Conservation (phyloP, 2,113 vertebrate species). For the Antennarius striatus region DNA sequence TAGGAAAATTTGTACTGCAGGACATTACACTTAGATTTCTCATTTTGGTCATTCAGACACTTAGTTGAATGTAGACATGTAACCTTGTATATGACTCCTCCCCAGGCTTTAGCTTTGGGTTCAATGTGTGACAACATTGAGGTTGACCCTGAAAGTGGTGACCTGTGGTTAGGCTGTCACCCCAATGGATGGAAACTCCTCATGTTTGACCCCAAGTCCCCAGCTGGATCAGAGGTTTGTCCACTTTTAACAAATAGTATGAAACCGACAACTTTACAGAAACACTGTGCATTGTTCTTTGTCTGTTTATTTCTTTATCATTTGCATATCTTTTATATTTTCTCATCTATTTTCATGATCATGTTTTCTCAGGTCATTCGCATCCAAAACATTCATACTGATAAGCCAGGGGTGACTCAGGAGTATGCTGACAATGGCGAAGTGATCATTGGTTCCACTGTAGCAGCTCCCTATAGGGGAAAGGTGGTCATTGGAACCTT, state of each 20-base stretch:
- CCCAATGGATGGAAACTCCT: constrained; percentile 82
- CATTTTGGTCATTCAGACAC: background rate
- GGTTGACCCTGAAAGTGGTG: constrained; percentile 85
- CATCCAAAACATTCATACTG: constrained; percentile 87
- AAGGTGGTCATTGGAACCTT: constrained; percentile 90
- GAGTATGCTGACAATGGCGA: constrained; percentile 86
- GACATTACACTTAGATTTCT: background rate
- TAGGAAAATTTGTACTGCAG: too few relatives aligned
- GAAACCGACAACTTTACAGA: background rate
- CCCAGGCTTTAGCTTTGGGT: constrained; percentile 80
- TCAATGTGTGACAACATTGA: constrained; percentile 87
- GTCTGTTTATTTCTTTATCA: background rate
- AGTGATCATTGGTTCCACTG: constrained; percentile 85
- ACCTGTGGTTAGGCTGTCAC: constrained; percentile 89
- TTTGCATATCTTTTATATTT: too few relatives aligned
- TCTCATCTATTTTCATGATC: background rate
- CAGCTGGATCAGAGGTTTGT: constrained; percentile 90
- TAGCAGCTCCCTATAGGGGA: constrained; percentile 77
- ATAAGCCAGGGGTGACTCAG: constrained; percentile 83
- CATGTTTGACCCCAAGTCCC: constrained; percentile 72
- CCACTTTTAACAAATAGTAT: background rate
- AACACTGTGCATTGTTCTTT: background rate
- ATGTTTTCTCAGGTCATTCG: constrained; percentile 77
- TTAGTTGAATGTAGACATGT: background rate
- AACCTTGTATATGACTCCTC: constrained; percentile 1